Evolutionary conservation across 2,113 vertebrate species (phyloP).

Genomic region (Brachionichthys hirsutus): DNA sequence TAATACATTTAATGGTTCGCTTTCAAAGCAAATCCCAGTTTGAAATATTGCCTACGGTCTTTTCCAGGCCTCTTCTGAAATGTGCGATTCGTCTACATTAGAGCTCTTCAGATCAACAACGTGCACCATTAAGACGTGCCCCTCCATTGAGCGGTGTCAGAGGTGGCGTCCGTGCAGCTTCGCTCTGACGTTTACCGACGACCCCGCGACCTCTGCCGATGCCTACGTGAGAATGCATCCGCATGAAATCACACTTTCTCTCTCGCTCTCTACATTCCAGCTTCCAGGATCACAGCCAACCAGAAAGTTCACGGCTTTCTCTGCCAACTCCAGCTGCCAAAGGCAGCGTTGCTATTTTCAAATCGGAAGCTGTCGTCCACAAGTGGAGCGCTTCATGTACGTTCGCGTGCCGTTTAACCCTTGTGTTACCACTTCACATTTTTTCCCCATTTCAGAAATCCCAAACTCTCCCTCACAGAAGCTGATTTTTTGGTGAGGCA

Average conservation of each 20-base stretch:
- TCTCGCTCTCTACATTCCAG: conserved; percentile 43
- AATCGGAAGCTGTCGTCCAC: conserved; percentile 27
- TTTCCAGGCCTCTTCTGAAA: conserved; percentile 1
- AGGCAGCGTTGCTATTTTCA: conserved; percentile 62
- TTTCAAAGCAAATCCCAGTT: not conserved
- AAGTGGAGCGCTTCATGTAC: conserved; percentile 43
- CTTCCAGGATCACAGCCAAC: conserved; percentile 57
- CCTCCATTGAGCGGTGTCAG: not conserved
- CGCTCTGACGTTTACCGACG: conserved; percentile 29
- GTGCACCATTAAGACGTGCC: too few relatives aligned
- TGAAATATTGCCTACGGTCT: not conserved
- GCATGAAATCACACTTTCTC: conserved; percentile 10
- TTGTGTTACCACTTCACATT: too few relatives aligned
- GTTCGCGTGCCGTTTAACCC: too few relatives aligned
- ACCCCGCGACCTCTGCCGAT: conserved; percentile 48
- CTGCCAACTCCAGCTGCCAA: conserved; percentile 56
- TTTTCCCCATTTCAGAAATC: too few relatives aligned
- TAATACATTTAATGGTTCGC: too few relatives aligned
- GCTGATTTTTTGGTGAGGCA: too few relatives aligned
- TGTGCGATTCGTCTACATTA: not conserved
- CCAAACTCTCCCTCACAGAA: too few relatives aligned
- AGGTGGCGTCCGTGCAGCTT: not conserved
- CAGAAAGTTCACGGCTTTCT: conserved; percentile 48
- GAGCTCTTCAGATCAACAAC: not conserved
- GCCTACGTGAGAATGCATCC: conserved; percentile 72